Evolutionary conservation across 2,113 vertebrate genomes (phyloP).

Genomic region (Sprattus sprattus): DNA sequence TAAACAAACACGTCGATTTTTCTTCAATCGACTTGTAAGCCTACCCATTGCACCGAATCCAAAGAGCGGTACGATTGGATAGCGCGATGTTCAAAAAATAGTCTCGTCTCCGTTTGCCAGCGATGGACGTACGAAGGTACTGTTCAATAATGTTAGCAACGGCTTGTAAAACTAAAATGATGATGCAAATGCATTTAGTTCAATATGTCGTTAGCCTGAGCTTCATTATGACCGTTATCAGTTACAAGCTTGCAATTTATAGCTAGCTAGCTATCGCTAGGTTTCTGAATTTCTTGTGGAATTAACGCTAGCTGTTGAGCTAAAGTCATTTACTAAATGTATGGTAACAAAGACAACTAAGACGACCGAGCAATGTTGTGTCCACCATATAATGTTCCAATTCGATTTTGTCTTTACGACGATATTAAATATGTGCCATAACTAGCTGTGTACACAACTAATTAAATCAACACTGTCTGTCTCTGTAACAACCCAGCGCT

Average conservation of each 20-base stretch:
- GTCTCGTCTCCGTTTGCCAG: conserved; percentile 35
- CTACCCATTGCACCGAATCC: conserved; percentile 28
- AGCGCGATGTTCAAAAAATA: conserved; percentile 54
- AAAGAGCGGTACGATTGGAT: conserved; percentile 26
- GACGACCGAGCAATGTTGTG: too few species aligned
- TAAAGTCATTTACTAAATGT: too few species aligned
- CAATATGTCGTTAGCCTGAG: too few species aligned
- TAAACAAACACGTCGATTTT: background rate
- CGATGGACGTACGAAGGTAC: conserved; percentile 54
- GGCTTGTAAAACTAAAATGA: background rate
- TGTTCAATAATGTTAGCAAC: background rate
- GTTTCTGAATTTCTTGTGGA: too few species aligned
- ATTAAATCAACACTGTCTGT: background rate
- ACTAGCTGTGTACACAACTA: too few species aligned
- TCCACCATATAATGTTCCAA: too few species aligned
- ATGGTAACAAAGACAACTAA: too few species aligned
- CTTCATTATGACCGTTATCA: background rate
- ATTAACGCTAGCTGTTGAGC: too few species aligned
- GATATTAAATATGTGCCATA: background rate
- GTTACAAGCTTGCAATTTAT: background rate
- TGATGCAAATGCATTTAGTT: background rate
- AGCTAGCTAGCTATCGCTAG: background rate
- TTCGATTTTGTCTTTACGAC: too few species aligned
- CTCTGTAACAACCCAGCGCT: conserved; percentile 30
- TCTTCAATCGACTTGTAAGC: conserved; percentile 30